These are phyloP conservation scores for Microcebus griseorufus DNA, from an alignment of 2,113 vertebrate species.

Conservation along the genomic window DNA sequence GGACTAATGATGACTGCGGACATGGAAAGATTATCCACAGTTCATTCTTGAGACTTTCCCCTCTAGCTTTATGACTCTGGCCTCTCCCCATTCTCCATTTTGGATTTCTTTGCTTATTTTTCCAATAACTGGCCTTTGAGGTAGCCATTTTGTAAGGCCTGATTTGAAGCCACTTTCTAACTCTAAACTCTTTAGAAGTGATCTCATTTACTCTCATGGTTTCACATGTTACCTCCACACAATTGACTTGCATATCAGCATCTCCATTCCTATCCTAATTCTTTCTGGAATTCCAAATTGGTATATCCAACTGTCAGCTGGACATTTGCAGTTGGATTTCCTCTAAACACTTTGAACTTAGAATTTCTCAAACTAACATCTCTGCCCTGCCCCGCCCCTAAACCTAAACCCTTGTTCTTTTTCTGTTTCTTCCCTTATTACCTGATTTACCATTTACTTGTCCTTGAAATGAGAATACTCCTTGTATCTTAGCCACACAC, in stretches of 20 bases:
- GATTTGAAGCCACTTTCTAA: background rate
- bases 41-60: background rate
- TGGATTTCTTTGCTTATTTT: background rate
- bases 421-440: background rate
- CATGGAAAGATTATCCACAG: background rate
- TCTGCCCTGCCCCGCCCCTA: accelerated
- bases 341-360: background rate
- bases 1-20: background rate
- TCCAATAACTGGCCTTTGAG: background rate
- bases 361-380: background rate
- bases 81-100: background rate
- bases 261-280: background rate
- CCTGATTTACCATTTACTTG: background rate
- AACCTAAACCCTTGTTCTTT: background rate
- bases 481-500: background rate
- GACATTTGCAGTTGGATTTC: background rate
- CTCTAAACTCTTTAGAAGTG: background rate
- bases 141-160: background rate
- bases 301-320: background rate
- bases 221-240: background rate
- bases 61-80: background rate
- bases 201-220: background rate
- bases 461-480: background rate
- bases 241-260: background rate
- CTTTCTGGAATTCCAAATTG: background rate